Evolutionary conservation across 2,888 invertebrate genomes (phyloP), one percentile per base, ranked within the genome.

Genomic region (Listrodromus nycthemerus): DNA sequence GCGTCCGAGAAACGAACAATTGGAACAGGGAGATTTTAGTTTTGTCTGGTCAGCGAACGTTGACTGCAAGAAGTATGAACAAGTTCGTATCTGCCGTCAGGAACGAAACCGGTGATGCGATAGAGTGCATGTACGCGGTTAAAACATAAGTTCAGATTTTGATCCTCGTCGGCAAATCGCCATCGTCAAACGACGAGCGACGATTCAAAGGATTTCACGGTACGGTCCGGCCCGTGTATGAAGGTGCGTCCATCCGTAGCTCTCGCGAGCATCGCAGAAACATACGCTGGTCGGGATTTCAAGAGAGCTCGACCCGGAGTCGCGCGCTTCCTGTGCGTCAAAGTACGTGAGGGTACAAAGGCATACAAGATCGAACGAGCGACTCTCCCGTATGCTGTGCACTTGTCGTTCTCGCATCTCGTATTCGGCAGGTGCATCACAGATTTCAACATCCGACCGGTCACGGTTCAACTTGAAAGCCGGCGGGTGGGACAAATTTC

Each of bases 281-380:
- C 65, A 55, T n/a, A 13, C 16, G 58, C 45, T 21, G 48, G 30
- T 48, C 24, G 16, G 78, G 55, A 63, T 30, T 69, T 66, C 33
- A 66, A 61, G 69, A 66, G 69, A 67, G 45, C 67, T 55, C 55
- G 55, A 61, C n/a, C 27, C 24, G 61, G 27, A 74, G 8, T 30
- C 24, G 5, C 16, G 27, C n/a, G 55, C 30, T 75, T 50, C 24
- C 30, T 52, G 63, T n/a, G 65, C 75, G 33, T 16, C 75, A 63
- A 50, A 52, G 52, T 58, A 66, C 55, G 65, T 58, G 70, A 65
- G 45, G 45, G 65, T 37, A 66, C 52, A 70, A 70, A 61, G 61
- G 52, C 67, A 80, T 19, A 65, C 37, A 63, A 70, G 48, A 71
- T 13, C 50, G 50, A 65, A 41, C 70, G 21, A 45, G 61, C 27